Conservation (phyloP, 2,888 invertebrate species). For the Diarsia mendica region DNA sequence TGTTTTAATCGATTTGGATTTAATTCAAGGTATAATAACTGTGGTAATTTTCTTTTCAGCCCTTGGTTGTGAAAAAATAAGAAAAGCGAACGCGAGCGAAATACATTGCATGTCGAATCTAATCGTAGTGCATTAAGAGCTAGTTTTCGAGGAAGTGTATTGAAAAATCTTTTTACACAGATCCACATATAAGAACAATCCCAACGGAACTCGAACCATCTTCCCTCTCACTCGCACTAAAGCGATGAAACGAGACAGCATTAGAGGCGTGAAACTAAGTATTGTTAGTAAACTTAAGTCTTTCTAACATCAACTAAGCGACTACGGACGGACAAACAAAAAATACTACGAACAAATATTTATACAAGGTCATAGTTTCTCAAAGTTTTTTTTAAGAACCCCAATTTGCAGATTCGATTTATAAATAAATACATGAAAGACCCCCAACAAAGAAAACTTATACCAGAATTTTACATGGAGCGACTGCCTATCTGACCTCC, state of each 20-base stretch:
- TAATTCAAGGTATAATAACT: too few relatives aligned
- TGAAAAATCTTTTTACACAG: neutral
- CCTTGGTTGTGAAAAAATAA: too few relatives aligned
- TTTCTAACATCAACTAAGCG: slow-evolving; percentile 31
- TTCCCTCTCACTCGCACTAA: slow-evolving; percentile 23
- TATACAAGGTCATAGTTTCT: slow-evolving; percentile 48
- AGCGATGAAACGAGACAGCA: slow-evolving; percentile 38
- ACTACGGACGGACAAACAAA: slow-evolving; percentile 44
- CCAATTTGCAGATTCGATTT: neutral
- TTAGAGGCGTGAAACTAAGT: slow-evolving; percentile 11
- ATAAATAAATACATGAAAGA: neutral
- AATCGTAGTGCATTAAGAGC: too few relatives aligned
- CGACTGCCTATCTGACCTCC: neutral
- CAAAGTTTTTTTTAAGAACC: slow-evolving; percentile 26
- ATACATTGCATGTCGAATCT: too few relatives aligned
- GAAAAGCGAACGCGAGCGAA: too few relatives aligned
- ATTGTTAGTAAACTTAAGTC: slow-evolving; percentile 30
- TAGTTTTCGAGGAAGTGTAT: too few relatives aligned
- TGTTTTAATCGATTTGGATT: too few relatives aligned
- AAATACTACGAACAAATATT: slow-evolving; percentile 26
- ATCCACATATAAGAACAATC: neutral
- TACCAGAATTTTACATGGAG: neutral
- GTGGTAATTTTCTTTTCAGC: too few relatives aligned
- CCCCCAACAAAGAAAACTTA: neutral
- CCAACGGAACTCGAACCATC: neutral